phyloP scores from a whole-genome alignment of 2,888 invertebrate genomes.

The Spialia ferax region DNA sequence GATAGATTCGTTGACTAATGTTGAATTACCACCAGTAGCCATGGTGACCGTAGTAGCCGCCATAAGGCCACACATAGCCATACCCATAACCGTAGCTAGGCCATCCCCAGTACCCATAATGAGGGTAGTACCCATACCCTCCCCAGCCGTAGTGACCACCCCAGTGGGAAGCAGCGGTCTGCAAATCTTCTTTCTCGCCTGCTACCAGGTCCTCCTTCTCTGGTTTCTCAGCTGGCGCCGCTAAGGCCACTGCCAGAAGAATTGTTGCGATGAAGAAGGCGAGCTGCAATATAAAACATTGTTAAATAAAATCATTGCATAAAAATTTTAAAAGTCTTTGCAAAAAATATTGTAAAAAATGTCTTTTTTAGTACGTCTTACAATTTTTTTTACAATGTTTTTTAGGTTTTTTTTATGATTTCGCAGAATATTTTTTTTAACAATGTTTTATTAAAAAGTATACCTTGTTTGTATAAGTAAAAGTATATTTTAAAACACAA shows the following conservation, averaged over 20 bases:
- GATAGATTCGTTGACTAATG: neutral
- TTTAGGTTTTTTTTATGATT: too few relatives aligned
- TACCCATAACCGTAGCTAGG: constrained; percentile 49
- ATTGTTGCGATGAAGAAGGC: constrained; percentile 59
- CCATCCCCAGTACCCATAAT: constrained; percentile 51
- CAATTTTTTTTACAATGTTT: too few relatives aligned
- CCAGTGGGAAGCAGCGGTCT: constrained; percentile 76
- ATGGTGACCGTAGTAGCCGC: constrained; percentile 47
- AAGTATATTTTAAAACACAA: too few relatives aligned
- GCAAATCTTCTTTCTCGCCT: constrained; percentile 71
- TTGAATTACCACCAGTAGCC: constrained; percentile 48
- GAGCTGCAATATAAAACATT: constrained; percentile 60
- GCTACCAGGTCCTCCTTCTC: constrained; percentile 59
- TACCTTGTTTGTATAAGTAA: too few relatives aligned
- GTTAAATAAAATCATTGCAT: too few relatives aligned
- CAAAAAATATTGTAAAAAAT: too few relatives aligned
- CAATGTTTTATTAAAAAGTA: too few relatives aligned
- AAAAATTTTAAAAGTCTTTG: too few relatives aligned
- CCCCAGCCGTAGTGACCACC: constrained; percentile 61
- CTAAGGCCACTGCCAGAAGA: constrained; percentile 59
- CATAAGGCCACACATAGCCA: constrained; percentile 48
- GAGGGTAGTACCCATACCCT: constrained; percentile 33
- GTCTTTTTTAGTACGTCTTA: too few relatives aligned
- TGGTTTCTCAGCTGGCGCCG: constrained; percentile 64
- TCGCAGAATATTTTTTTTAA: too few relatives aligned